Percentiles rank a stretch among this genome's conserved stretches.
phyloP scores from a whole-genome alignment of 2,888 invertebrate genomes.

The Chrysolina oricalcia region DNA sequence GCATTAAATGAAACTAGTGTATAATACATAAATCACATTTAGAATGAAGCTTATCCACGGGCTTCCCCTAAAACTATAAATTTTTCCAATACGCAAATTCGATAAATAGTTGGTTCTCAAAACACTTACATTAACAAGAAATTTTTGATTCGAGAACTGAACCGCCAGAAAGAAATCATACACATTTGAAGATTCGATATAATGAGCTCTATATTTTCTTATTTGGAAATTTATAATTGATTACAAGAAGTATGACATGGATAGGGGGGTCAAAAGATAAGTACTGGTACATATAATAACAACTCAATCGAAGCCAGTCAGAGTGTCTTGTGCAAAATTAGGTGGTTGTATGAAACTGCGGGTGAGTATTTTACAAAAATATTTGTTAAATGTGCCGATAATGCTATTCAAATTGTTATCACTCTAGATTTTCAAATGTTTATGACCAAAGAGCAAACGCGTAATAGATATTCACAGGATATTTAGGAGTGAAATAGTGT shows the following conservation, averaged over 20 bases:
- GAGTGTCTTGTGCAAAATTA: slow-evolving; percentile 34
- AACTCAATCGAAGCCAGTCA: slow-evolving; percentile 20
- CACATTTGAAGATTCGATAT: neutral
- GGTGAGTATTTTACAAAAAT: slow-evolving; percentile 16
- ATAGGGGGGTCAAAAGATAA: slow-evolving; percentile 43
- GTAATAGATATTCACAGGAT: too few species aligned
- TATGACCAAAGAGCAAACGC: too few species aligned
- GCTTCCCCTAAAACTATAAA: neutral
- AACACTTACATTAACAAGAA: neutral
- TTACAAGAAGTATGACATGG: slow-evolving; percentile 9
- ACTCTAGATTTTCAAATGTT: neutral
- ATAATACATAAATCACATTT: too few species aligned
- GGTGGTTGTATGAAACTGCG: slow-evolving; percentile 3
- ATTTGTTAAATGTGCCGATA: neutral
- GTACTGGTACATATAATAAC: slow-evolving; percentile 41
- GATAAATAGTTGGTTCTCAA: neutral
- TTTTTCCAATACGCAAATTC: neutral
- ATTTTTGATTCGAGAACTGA: neutral
- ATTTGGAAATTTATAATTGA: slow-evolving; percentile 14
- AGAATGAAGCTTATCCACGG: neutral
- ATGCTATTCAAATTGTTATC: neutral
- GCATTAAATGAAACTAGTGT: too few species aligned
- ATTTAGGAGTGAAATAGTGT: too few species aligned
- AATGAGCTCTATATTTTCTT: neutral
- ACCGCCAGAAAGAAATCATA: neutral